phyloP scores from a whole-genome alignment of 2,888 invertebrate genomes.

The Mesorhabditis spiculigera region DNA sequence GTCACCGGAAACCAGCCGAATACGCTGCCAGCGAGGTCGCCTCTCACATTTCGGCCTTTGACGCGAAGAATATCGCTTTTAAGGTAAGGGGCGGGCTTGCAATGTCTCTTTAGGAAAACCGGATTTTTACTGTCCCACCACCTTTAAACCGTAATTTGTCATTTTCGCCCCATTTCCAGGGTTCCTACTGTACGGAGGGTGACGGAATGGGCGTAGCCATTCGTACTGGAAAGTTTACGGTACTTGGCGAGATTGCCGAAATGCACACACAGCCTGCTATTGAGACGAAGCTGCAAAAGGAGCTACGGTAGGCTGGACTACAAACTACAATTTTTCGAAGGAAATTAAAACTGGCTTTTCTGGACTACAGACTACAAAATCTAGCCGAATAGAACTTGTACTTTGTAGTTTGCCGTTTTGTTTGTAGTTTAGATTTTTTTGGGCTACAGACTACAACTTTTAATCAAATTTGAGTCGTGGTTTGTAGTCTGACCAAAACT shows the following conservation, averaged over 20 bases:
- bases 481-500: too few species aligned
- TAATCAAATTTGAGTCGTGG: too few species aligned
- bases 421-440: too few species aligned
- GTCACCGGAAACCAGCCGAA: conserved; percentile 28
- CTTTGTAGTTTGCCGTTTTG: too few species aligned
- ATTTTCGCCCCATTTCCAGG: conserved; percentile 16
- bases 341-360: too few species aligned
- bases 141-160: not conserved
- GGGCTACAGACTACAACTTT: too few species aligned
- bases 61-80: conserved; percentile 52
- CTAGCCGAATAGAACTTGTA: too few species aligned
- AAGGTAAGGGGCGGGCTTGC: conserved; percentile 17
- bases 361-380: too few species aligned
- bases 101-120: not conserved
- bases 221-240: conserved; percentile 53
- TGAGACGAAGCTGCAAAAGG: conserved; percentile 30
- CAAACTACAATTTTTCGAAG: not conserved
- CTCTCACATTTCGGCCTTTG: conserved; percentile 44
- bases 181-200: conserved; percentile 55
- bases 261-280: conserved; percentile 37
- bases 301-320: conserved; percentile 20
- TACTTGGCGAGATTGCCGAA: conserved; percentile 34
- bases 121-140: not conserved
- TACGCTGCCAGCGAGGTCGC: conserved; percentile 44
- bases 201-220: conserved; percentile 55